Conservation (phyloP, 2,113 vertebrate genomes). For the Psilopogon haemacephalus region DNA sequence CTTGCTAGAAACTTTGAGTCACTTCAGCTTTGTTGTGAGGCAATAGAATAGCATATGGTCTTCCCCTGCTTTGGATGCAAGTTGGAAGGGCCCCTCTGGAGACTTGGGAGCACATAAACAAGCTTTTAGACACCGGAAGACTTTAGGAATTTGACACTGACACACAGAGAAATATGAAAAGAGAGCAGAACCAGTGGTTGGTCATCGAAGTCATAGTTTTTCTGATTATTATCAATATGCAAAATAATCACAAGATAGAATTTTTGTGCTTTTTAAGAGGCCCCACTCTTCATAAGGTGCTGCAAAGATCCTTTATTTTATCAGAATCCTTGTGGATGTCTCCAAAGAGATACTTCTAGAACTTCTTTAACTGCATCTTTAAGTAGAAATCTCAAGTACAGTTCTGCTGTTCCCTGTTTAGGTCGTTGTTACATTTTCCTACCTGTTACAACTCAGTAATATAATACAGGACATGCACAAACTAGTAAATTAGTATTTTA, state of each 20-base stretch:
- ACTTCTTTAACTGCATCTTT: neutral
- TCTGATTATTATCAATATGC: neutral
- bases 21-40: neutral
- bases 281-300: neutral
- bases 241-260: neutral
- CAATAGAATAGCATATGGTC: neutral
- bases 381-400: neutral
- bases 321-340: neutral
- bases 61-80: neutral
- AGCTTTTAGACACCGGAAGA: neutral
- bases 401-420: neutral
- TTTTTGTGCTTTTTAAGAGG: neutral
- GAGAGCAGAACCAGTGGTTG: neutral
- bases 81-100: neutral
- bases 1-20: neutral
- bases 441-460: neutral
- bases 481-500: neutral
- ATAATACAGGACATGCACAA: neutral
- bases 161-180: neutral
- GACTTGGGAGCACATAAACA: neutral
- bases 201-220: neutral
- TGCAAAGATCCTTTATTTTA: neutral
- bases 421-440: neutral
- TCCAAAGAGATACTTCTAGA: neutral
- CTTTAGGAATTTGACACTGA: neutral